Base-by-base conservation (phyloP, 2,797 vertebrate species). In the Coreius guichenoti region DNA sequence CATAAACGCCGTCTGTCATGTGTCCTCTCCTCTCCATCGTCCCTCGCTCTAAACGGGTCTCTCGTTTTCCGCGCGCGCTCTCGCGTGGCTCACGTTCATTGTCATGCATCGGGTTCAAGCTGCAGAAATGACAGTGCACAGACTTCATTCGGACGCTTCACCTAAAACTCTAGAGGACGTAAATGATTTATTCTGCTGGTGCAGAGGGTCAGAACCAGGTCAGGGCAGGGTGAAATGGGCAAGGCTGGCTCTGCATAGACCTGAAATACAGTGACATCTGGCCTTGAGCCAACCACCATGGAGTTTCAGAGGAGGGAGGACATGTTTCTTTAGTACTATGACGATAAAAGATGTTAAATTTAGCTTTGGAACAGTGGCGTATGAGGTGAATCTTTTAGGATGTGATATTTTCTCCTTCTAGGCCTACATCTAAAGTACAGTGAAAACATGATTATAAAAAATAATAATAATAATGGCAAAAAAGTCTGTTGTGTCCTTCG, bases 101-200 rank as follows among this genome's bases (percentile, higher is more conserved):
- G 76, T 74, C 77, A 84, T 84, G 75, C 39, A 54, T 47, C 26
- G 14, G 19, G 67, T 78, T 78, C 61, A 65, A 82, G 73, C 67
- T 77, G 72, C 65, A 36, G 63, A 78, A 72, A 84, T 80, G 83
- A 85, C 83, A 85, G 56, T 29, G 19, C 47, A 12, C 74, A 47
- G 84, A 89, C 23, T 4, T 82, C 26, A 5, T 36, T 89, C 5
- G 1, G 51, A 87, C 56, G 82, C 80, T 81, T 54, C 58, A 73
- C 56, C 56, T 43, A 88, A 75, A 89, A 86, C 75, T 74, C 73
- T 70, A 72, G 72, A 82, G 84, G 39, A 91, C 88, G 89, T 91
- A 21, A 91, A 92, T 93, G 31, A 92, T 92, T 90, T 81, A 90
- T 91, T 90, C 77, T 69, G 86, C 12, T 26, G 78, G 85, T 61